A percentile compares a stretch with the other conserved stretches of the same genome.
Evolutionary conservation across 2,888 invertebrate species (phyloP).

Genomic region (Meiosimyza decipiens): DNA sequence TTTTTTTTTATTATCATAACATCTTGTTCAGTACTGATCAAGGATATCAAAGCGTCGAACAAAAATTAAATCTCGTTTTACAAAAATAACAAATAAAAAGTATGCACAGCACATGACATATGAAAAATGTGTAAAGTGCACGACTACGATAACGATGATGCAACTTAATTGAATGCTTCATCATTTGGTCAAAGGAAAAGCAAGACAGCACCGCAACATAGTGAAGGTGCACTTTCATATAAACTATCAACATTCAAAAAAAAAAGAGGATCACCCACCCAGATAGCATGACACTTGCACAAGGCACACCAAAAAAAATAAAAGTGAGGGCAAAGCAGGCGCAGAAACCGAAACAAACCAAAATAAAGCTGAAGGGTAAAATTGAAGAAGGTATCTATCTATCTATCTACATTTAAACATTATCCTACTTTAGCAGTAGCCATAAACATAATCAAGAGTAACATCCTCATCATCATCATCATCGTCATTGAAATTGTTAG

Average conservation of each 20-base stretch:
- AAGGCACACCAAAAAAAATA: neutral
- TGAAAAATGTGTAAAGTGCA: constrained; percentile 64
- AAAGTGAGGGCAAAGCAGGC: neutral
- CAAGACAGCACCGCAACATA: neutral
- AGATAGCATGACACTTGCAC: neutral
- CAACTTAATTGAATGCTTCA: constrained; percentile 34
- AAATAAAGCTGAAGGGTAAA: too few species aligned
- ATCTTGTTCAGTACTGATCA: constrained; percentile 31
- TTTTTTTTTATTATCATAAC: constrained; percentile 27
- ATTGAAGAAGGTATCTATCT: too few species aligned
- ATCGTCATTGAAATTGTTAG: constrained; percentile 27
- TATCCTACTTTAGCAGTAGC: constrained; percentile 33
- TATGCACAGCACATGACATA: constrained; percentile 51
- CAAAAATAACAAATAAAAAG: constrained; percentile 11
- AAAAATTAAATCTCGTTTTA: constrained; percentile 29
- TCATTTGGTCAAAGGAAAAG: neutral
- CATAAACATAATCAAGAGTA: constrained; percentile 38
- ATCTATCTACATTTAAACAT: constrained; percentile 21
- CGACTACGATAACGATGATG: constrained; percentile 42
- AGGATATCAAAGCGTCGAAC: constrained; percentile 21
- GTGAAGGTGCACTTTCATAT: constrained; percentile 2
- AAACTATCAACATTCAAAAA: neutral
- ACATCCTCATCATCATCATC: constrained; percentile 40
- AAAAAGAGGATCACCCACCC: constrained; percentile 22
- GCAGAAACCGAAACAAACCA: neutral